These are phyloP conservation scores for Brachypteracias leptosomus DNA, from an alignment of 2,113 vertebrate genomes.

Conservation along the genomic window DNA sequence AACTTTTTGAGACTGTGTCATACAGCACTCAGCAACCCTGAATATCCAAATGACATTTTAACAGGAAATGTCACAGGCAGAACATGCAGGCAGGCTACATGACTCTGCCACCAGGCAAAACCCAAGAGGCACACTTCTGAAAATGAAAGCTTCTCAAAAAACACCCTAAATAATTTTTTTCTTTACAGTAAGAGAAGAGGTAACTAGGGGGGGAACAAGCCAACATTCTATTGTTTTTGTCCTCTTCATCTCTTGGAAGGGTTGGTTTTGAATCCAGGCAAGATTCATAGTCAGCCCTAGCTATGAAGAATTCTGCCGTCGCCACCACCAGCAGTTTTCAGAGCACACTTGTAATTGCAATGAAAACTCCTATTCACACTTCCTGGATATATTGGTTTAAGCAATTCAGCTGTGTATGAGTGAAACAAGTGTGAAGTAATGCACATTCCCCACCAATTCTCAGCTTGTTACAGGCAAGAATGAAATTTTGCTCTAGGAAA, in stretches of 20 bases:
- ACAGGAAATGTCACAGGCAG: neutral
- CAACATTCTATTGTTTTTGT: neutral
- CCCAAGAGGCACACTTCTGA: neutral
- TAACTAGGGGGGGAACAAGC: neutral
- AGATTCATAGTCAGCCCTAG: neutral
- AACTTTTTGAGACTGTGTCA: neutral
- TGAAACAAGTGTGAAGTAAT: neutral
- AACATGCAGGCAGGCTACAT: neutral
- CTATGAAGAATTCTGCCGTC: neutral
- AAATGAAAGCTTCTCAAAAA: neutral
- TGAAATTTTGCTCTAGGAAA: neutral
- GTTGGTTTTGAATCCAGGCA: neutral
- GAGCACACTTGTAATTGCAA: neutral
- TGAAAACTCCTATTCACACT: neutral
- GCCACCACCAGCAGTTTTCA: neutral
- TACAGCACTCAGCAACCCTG: neutral
- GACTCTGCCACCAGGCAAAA: neutral
- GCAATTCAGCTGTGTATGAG: neutral
- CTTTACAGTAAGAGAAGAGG: neutral
- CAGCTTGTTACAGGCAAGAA: neutral
- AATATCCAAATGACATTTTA: neutral
- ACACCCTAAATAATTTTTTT: neutral
- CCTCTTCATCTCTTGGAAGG: neutral
- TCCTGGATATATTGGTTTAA: neutral
- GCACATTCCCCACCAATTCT: neutral